Evolutionary conservation across 2,797 vertebrate genomes (phyloP), one percentile per base, ranked within the genome.

Genomic region (Schizopygopsis malacanthus): DNA sequence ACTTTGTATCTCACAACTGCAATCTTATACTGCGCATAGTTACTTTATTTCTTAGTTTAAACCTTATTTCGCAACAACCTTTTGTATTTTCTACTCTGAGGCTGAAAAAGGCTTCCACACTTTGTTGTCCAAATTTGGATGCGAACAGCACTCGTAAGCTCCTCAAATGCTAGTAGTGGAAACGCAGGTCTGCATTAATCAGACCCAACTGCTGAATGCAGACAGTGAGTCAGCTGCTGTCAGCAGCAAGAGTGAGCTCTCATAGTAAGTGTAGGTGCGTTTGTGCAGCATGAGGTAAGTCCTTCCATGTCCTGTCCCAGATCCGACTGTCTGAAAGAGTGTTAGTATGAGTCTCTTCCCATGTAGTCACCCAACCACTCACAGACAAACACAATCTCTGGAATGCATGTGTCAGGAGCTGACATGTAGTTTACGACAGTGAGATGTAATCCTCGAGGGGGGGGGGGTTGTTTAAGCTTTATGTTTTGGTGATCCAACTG

Each of bases 221-320:
- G 94, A 94, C 94, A 50, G 91, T 94, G 94, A 95, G 92, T 95
- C 94, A 95, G 90, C 91, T 85, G 85, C 86, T 87, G 88, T 88
- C 63, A 79, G 85, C 28, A 81, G 76, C 41, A 86, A 90, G 86
- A 81, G 83, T 84, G 89, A 90, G 90, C 93, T 92, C 93, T 85
- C 84, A 81, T 54, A 90, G 91, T 92, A 88, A 87, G 85, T 88
- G 16, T 63, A 75, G 50, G 69, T 25, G 63, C 65, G 28, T 61
- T 45, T 82, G 87, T 47, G 37, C 43, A 79, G 90, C 76, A 78
- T 43, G 86, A 91, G 92, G 87, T 89, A 82, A 86, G 79, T 80
- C 61, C 52, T 88, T 88, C 87, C 87, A 83, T 79, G 47, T 56
- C 67, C 47, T 83, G 54, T 83, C 81, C 76, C 73, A 73, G 81